Conservation (phyloP, 1,140 invertebrate genomes). For the Battus philenor region DNA sequence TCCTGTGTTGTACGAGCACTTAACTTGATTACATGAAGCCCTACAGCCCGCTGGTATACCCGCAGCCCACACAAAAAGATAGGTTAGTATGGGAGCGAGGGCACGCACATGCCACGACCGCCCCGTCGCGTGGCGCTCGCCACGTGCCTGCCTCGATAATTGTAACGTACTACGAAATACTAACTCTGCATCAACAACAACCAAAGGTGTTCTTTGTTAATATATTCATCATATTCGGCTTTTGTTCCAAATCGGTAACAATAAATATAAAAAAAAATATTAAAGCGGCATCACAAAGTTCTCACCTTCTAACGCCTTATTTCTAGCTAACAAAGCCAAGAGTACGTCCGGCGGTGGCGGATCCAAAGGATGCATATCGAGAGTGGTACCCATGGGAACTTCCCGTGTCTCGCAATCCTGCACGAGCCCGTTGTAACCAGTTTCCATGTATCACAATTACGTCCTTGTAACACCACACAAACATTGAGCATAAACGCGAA, state of each 20-base stretch:
- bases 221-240: not conserved
- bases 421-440: conserved; percentile 51
- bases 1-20: conserved; percentile 58
- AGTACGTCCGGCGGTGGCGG: conserved; percentile 85
- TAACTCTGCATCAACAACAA: conserved; percentile 5
- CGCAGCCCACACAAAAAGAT: conserved; percentile 1
- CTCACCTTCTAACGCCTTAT: conserved; percentile 91
- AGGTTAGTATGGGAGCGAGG: not conserved
- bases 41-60: conserved; percentile 19
- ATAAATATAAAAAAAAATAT: too few species aligned
- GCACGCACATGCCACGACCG: conserved; percentile 4
- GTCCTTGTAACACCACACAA: conserved; percentile 41
- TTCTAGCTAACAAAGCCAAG: conserved; percentile 87
- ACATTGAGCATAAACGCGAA: conserved; percentile 28
- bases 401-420: conserved; percentile 41
- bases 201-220: not conserved
- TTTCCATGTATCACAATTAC: conserved; percentile 39
- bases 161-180: conserved; percentile 15
- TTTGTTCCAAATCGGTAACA: too few species aligned
- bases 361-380: conserved; percentile 70
- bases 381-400: conserved; percentile 45
- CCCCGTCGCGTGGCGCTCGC: conserved; percentile 16
- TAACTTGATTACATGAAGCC: conserved; percentile 68
- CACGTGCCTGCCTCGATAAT: conserved; percentile 20
- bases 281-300: not conserved